Base-by-base conservation (phyloP, 2,797 vertebrate genomes). In the Prunella strophiata region DNA sequence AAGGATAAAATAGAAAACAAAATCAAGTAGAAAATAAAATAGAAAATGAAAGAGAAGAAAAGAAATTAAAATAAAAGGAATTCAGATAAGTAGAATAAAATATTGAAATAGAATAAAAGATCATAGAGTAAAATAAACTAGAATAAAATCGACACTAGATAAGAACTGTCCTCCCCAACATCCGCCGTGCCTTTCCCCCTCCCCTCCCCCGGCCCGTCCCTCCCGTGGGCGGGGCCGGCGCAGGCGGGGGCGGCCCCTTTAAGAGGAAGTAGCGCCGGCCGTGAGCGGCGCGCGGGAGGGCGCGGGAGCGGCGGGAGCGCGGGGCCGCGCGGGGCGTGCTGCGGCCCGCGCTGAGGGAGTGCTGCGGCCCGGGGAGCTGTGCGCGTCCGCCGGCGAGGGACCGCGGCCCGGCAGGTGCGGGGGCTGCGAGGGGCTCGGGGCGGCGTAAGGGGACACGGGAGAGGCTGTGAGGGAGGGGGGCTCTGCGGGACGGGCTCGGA, bases 101-200 rank as follows among this genome's bases (percentile, higher is more conserved):
- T 30, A 40, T 5, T 10, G 23, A 38, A 61, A 17, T 38, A 47
- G 40, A 47, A 17, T 21, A 18, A 54, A 77, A 29, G 7, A 21
- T 25, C 23, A 10, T 1, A 17, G 16, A 47, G 5, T 22, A 25
- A 73, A 40, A 58, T 17, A 58, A 43, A 23, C 16, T 1, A 7
- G 4, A 29, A 15, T 5, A 9, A 23, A 32, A 34, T 34, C 34
- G 34, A 34, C 34, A 34, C 34, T 34, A 34, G 34, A 34, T 34
- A 34, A 34, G 34, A 67, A n/a, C 10, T 3, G 3, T 4, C 2
- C 7, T 29, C 16, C 14, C 11, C 65, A 20, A 0, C 57, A 13
- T 5, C 29, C 18, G n/a, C 58, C 1, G 22, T 0, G 7, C 23
- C n/a, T 6, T 13, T 11, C 13, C 22, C 66, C 10, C 1, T 13